Evolutionary conservation across 2,888 invertebrate genomes (phyloP).

Genomic region (Sinodicranocentrus sp.): DNA sequence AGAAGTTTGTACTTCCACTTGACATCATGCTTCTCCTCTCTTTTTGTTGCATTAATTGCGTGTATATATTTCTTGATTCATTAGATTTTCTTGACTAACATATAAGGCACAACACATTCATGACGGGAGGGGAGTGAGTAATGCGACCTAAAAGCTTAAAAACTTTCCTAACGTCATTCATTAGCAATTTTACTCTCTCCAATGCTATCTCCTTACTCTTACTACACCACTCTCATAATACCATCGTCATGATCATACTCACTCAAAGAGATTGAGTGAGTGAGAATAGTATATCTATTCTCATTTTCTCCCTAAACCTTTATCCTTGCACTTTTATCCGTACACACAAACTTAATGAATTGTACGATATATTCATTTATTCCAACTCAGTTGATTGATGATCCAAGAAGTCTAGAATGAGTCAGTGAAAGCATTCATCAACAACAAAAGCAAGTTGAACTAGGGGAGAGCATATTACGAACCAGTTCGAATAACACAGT

Average conservation of each 20-base stretch:
- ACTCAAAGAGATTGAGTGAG: neutral
- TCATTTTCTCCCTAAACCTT: neutral
- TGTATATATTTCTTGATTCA: conserved; percentile 24
- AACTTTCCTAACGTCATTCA: conserved; percentile 44
- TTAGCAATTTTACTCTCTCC: conserved; percentile 47
- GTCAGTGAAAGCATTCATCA: no score
- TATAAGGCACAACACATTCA: no score
- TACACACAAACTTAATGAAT: conserved; percentile 53
- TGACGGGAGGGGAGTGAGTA: conserved; percentile 18
- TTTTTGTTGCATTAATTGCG: neutral
- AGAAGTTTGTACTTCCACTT: neutral
- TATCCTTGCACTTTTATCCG: neutral
- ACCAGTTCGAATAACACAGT: no score
- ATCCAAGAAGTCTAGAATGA: conserved; percentile 53
- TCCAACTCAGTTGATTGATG: conserved; percentile 63
- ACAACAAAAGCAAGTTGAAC: no score
- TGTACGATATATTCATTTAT: conserved; percentile 62
- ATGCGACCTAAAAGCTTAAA: conserved; percentile 35
- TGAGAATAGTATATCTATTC: conserved; percentile 18
- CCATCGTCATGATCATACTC: conserved; percentile 4
- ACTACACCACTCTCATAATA: neutral
- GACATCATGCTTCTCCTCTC: neutral
- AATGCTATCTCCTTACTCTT: conserved; percentile 12
- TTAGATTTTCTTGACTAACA: no score
- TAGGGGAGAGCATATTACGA: no score